Evolutionary conservation across 2,797 vertebrate genomes (phyloP), one percentile per base, ranked within the genome.

Genomic region (Mallotus villosus): DNA sequence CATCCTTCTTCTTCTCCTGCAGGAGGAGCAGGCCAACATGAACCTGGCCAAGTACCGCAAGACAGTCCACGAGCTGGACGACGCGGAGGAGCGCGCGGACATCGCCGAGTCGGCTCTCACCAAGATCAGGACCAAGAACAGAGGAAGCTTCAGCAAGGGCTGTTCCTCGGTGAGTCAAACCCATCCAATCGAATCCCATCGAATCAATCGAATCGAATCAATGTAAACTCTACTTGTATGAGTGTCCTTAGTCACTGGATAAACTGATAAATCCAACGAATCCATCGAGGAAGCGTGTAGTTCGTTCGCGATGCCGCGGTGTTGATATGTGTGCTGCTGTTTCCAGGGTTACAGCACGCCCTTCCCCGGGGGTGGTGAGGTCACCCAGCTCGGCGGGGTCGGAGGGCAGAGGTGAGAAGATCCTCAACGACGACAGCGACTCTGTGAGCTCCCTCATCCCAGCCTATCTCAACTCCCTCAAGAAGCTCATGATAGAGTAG

Each of bases 21-120:
- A 94, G 94, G 94, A 95, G 85, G 93, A 94, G 49, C 94, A 95
- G 67, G 93, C 94, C 1, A 95, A 94, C 78, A 88, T 92, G 87
- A 94, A 94, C 81, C 70, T 95, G 84, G 86, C 90, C 0, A 95
- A 95, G 81, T 95, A 94, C 90, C 89, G 93, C 75, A 95, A 95
- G 89, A 93, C 91, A 0, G 91, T 93, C 12, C 90, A 93, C 0
- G 93, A 94, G 88, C 86, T 95, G 83, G 93, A 95, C 16, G 92
- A 95, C 0, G 94, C 94, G 0, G 93, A 95, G 84, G 93, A 95
- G 79, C 74, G 94, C 16, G 94, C 93, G 0, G 93, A 94, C 80
- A 93, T 94, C 1, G 93, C 94, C 0, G 93, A 94, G 80, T 91
- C 92, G 1, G 92, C 92, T 0, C 92, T 95, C 37, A 94, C 92